Conservation (phyloP, 2,888 invertebrate species). For the Philonicus albiceps region DNA sequence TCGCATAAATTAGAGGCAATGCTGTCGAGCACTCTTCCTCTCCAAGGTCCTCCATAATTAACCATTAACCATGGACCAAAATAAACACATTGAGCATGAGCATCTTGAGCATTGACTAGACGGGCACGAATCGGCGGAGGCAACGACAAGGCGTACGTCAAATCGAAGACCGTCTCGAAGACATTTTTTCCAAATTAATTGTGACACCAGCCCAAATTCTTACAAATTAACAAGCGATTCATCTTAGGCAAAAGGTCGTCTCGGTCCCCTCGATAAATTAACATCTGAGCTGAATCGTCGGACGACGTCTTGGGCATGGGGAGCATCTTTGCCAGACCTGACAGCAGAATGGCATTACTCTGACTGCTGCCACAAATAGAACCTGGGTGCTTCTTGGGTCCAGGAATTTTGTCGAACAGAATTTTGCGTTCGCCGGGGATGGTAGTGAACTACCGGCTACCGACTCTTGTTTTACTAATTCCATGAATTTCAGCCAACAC, state of each 20-base stretch:
- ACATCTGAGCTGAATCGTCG: conserved; percentile 22
- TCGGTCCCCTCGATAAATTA: conserved; percentile 43
- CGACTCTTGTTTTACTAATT: conserved; percentile 25
- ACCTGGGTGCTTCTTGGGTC: neutral
- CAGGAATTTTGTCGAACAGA: conserved; percentile 28
- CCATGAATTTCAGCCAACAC: neutral
- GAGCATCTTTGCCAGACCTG: neutral
- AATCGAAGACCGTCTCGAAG: conserved; percentile 9
- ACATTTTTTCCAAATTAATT: conserved; percentile 46
- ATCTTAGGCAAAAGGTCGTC: conserved; percentile 42
- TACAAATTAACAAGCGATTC: conserved; percentile 49
- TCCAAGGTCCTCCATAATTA: conserved; percentile 36
- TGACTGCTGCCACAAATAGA: conserved; percentile 45
- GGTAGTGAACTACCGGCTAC: conserved; percentile 25
- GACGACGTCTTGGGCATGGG: neutral
- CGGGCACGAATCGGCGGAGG: neutral
- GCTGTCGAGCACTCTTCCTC: neutral
- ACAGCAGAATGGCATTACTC: conserved; percentile 43
- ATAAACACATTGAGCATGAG: conserved; percentile 14
- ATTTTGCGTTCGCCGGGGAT: neutral
- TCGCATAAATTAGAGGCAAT: conserved; percentile 27
- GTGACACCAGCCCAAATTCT: conserved; percentile 48
- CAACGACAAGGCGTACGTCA: neutral
- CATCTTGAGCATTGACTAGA: neutral
- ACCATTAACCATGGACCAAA: conserved; percentile 13